These are phyloP conservation scores for Miniopterus natalensis DNA, from an alignment of 2,113 vertebrate species.

Conservation along the genomic window DNA sequence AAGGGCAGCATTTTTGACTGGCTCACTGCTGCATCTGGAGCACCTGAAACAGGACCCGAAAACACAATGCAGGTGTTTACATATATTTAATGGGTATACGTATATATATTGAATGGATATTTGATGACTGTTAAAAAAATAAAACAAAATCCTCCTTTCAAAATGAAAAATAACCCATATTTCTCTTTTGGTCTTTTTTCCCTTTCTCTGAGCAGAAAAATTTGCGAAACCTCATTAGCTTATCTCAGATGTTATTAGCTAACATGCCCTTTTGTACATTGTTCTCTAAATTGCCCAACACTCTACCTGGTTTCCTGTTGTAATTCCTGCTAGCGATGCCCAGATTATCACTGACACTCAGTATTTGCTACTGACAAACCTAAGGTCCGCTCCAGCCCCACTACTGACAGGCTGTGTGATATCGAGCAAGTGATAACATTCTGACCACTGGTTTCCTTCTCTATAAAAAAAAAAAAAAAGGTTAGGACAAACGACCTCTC, in stretches of 20 bases:
- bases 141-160: neutral
- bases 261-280: neutral
- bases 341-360: neutral
- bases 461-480: neutral
- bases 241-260: neutral
- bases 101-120: neutral
- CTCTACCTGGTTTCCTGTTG: neutral
- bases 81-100: neutral
- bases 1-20: neutral
- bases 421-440: neutral
- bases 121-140: neutral
- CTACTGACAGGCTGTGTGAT: neutral
- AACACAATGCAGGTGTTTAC: neutral
- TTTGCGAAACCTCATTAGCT: neutral
- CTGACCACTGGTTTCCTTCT: neutral
- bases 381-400: neutral
- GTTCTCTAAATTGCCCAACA: neutral
- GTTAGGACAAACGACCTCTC: neutral
- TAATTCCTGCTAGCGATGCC: accelerated
- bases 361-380: neutral
- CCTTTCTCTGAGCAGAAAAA: neutral
- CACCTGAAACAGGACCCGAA: neutral
- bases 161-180: neutral
- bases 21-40: neutral
- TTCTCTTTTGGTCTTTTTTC: neutral